These are phyloP conservation scores for Phalangium opilio DNA, from an alignment of 2,888 invertebrate species.

Conservation along the genomic window DNA sequence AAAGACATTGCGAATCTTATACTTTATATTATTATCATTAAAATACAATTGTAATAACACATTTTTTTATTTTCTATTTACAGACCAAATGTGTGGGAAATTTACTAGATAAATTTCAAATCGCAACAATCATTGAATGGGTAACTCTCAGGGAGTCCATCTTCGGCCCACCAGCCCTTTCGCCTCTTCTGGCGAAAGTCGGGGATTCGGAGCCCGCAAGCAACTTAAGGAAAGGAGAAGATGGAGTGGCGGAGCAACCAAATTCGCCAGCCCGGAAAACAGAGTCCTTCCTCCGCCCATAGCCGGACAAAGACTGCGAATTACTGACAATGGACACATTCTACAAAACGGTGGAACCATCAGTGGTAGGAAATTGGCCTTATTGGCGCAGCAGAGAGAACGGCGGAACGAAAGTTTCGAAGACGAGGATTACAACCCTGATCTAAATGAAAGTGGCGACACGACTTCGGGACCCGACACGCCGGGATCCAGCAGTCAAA, in stretches of 20 bases:
- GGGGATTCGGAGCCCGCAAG: too few relatives aligned
- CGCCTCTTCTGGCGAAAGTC: too few relatives aligned
- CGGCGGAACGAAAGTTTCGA: neutral
- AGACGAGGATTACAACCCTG: neutral
- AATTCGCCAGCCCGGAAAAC: constrained; percentile 12
- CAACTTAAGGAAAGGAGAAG: too few relatives aligned
- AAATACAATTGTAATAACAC: too few relatives aligned
- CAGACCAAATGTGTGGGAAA: too few relatives aligned
- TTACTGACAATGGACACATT: constrained; percentile 67
- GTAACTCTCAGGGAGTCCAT: too few relatives aligned
- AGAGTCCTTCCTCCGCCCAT: constrained; percentile 10
- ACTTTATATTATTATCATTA: too few relatives aligned
- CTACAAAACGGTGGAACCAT: constrained; percentile 68
- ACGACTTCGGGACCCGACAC: neutral
- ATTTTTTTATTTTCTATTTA: too few relatives aligned
- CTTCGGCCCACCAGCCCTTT: too few relatives aligned
- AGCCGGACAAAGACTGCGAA: constrained; percentile 37
- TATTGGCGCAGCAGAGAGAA: constrained; percentile 4
- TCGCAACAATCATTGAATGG: too few relatives aligned
- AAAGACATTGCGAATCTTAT: too few relatives aligned
- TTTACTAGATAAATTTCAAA: too few relatives aligned
- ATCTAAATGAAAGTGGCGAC: neutral
- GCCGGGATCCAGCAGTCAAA: neutral
- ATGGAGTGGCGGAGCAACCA: neutral
- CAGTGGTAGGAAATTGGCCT: constrained; percentile 38